Conservation (phyloP, 2,797 vertebrate genomes). For the Gadopsis bispinosus region DNA sequence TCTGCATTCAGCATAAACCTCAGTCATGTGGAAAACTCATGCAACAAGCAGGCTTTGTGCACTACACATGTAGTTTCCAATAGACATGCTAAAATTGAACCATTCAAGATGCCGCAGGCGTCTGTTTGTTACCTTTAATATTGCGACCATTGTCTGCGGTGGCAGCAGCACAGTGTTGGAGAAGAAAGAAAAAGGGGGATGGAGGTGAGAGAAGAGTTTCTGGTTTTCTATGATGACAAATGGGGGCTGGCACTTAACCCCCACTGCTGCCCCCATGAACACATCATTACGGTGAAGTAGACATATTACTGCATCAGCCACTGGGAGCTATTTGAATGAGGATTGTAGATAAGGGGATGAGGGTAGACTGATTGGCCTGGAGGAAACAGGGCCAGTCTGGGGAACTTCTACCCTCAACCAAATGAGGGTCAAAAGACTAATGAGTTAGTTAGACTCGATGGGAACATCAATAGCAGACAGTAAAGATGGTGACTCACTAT, state of each 20-base stretch:
- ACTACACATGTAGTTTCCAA: constrained; percentile 65
- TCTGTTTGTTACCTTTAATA: constrained; percentile 92
- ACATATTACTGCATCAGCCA: constrained; percentile 64
- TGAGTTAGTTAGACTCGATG: constrained; percentile 42
- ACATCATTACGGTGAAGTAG: constrained; percentile 71
- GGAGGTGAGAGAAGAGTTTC: constrained; percentile 53
- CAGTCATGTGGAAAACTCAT: constrained; percentile 74
- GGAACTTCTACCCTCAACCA: constrained; percentile 43
- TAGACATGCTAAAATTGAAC: constrained; percentile 22
- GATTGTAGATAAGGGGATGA: constrained; percentile 44
- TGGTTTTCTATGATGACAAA: constrained; percentile 65
- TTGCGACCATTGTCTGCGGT: constrained; percentile 95
- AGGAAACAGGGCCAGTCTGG: constrained; percentile 45
- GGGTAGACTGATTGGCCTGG: constrained; percentile 44
- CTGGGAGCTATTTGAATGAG: constrained; percentile 55
- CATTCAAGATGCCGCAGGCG: constrained; percentile 70
- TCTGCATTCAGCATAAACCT: constrained; percentile 62
- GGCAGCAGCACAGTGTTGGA: constrained; percentile 68
- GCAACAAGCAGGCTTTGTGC: constrained; percentile 82
- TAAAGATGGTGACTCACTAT: constrained; percentile 40
- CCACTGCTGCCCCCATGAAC: constrained; percentile 43
- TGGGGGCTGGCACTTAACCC: constrained; percentile 44
- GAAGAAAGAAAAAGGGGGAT: constrained; percentile 39
- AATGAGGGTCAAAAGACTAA: constrained; percentile 64
- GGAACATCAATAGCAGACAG: constrained; percentile 55